Conservation (phyloP, 1,140 invertebrate species). For the Sinonovacula constricta region DNA sequence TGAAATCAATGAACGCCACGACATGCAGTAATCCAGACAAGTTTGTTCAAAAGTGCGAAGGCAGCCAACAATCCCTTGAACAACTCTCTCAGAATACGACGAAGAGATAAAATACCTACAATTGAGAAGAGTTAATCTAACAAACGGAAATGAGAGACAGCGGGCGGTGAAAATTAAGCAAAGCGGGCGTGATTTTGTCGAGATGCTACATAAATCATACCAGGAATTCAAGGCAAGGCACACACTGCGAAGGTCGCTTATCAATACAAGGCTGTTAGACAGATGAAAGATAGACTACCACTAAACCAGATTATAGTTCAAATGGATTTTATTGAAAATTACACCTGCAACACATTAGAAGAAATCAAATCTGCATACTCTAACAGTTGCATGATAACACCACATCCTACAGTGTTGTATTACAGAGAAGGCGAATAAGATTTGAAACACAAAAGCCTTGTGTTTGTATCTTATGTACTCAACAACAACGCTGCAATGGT, state of each 20-base stretch:
- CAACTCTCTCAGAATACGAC: neutral
- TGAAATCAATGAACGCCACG: neutral
- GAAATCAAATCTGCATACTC: conserved; percentile 28
- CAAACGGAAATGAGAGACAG: neutral
- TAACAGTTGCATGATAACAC: no score
- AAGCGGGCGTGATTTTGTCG: neutral
- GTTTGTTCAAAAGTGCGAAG: neutral
- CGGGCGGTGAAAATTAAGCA: neutral
- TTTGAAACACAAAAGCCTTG: conserved; percentile 41
- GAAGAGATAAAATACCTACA: conserved; percentile 28
- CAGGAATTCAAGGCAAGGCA: conserved; percentile 25
- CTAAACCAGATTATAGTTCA: conserved; percentile 13
- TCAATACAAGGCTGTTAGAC: conserved; percentile 1
- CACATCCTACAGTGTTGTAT: no score
- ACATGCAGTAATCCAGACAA: neutral
- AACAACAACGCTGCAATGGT: conserved; percentile 47
- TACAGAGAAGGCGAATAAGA: neutral
- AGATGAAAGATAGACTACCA: conserved; percentile 27
- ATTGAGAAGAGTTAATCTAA: conserved; percentile 37
- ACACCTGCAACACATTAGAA: conserved; percentile 20
- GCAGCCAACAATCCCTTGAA: neutral
- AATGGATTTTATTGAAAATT: conserved; percentile 40
- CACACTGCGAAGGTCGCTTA: conserved; percentile 7
- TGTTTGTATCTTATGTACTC: conserved; percentile 39
- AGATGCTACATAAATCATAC: neutral